Evolutionary conservation across 2,113 vertebrate genomes (phyloP).

Genomic region (Chelonoidis abingdonii): DNA sequence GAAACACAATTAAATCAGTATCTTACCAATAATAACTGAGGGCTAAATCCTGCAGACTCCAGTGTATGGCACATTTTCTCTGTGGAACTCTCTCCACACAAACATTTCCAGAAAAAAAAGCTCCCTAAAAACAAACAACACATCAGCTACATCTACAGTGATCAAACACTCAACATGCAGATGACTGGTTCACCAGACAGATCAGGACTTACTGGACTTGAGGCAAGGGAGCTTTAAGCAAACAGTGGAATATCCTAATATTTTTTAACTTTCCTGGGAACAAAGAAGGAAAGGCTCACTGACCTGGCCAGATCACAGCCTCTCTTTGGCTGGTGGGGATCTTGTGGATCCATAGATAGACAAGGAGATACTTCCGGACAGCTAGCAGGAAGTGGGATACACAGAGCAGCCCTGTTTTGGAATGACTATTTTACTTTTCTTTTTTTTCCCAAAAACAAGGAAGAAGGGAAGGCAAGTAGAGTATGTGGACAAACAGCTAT

Average conservation of each 20-base stretch:
- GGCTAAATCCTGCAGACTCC: conserved; percentile 89
- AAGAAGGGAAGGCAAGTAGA: not conserved
- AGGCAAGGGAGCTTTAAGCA: not conserved
- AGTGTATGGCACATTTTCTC: conserved; percentile 86
- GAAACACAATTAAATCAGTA: not conserved
- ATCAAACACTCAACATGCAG: not conserved
- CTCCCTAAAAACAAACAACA: conserved; percentile 81
- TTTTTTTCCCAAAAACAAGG: not conserved
- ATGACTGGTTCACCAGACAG: not conserved
- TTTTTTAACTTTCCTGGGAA: not conserved
- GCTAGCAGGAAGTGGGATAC: not conserved
- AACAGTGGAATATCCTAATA: not conserved
- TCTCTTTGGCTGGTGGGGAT: not conserved
- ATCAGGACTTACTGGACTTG: not conserved
- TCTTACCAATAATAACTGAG: conserved; percentile 93
- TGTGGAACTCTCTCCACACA: conserved; percentile 87
- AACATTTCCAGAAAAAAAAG: conserved; percentile 95
- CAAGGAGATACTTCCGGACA: not conserved
- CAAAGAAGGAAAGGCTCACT: not conserved
- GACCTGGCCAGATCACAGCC: not conserved
- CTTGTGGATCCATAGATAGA: not conserved
- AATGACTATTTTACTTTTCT: not conserved
- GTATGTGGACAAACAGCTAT: not conserved
- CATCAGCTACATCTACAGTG: not conserved
- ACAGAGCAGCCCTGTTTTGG: not conserved